phyloP scores from a whole-genome alignment of 2,113 vertebrate species.

The Percopsis transmontana region DNA sequence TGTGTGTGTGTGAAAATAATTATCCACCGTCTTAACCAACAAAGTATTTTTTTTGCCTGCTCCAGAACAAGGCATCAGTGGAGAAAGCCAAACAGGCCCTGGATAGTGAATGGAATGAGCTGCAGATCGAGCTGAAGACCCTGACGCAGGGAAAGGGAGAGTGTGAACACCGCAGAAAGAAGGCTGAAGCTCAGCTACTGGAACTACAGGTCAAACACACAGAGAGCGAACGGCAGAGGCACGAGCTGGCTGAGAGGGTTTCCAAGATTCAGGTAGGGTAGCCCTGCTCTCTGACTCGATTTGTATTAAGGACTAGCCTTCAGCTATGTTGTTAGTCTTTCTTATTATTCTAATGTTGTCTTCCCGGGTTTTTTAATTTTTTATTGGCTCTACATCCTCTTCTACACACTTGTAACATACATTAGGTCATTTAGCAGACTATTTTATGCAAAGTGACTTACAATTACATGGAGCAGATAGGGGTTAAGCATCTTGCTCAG shows the following conservation, averaged over 20 bases:
- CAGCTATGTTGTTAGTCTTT: too few relatives aligned
- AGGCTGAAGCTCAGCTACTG: constrained; percentile 88
- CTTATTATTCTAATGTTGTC: too few relatives aligned
- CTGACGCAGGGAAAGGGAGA: constrained; percentile 87
- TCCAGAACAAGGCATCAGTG: constrained; percentile 89
- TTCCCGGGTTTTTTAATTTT: too few relatives aligned
- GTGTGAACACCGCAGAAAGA: constrained; percentile 93
- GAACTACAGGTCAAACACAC: constrained; percentile 89
- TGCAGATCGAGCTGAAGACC: constrained; percentile 88
- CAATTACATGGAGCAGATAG: too few relatives aligned
- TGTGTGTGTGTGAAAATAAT: too few relatives aligned
- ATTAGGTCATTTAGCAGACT: too few relatives aligned
- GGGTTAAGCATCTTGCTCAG: too few relatives aligned
- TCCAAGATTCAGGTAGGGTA: constrained; percentile 87
- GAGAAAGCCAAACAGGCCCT: constrained; percentile 93
- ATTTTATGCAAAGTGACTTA: too few relatives aligned
- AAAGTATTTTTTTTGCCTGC: neutral
- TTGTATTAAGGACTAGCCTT: too few relatives aligned
- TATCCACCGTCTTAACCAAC: neutral
- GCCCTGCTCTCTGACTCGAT: too few relatives aligned
- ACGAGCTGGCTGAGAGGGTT: constrained; percentile 83
- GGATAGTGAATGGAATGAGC: constrained; percentile 89
- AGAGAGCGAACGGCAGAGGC: constrained; percentile 85
- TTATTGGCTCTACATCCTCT: too few relatives aligned
- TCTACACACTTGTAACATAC: too few relatives aligned